Evolutionary conservation across 2,797 vertebrate species (phyloP).

Genomic region (Pogonophryne albipinna): DNA sequence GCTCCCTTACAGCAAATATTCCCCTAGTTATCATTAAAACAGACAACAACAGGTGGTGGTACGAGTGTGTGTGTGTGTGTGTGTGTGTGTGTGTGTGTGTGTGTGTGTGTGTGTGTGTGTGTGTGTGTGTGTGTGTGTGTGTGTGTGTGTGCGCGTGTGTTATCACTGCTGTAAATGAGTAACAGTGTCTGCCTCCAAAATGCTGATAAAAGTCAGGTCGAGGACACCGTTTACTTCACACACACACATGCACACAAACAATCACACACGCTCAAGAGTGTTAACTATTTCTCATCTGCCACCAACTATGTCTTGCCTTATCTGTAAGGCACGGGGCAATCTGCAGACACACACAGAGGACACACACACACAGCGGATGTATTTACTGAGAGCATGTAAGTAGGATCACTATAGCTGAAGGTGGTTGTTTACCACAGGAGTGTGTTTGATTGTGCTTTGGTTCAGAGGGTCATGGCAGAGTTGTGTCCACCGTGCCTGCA

Average conservation of each 20-base stretch:
- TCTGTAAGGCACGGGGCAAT: conserved; percentile 40
- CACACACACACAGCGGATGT: neutral
- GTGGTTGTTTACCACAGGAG: conserved; percentile 1
- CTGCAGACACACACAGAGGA: conserved; percentile 18
- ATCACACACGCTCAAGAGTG: conserved; percentile 33
- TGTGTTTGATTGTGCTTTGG: neutral
- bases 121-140: conserved; percentile 27
- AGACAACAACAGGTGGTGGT: conserved; percentile 45
- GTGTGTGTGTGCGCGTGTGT: conserved; percentile 31
- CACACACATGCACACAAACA: conserved; percentile 16
- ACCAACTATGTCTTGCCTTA: conserved; percentile 42
- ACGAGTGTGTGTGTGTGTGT: conserved; percentile 33
- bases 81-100: conserved; percentile 27
- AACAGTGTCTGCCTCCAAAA: conserved; percentile 76
- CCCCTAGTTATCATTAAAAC: conserved; percentile 66
- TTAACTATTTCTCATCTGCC: conserved; percentile 57
- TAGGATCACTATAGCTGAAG: neutral
- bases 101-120: conserved; percentile 28
- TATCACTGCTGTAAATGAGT: conserved; percentile 78
- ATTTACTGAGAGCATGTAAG: neutral
- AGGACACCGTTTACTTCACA: conserved; percentile 48
- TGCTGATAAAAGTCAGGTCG: conserved; percentile 72
- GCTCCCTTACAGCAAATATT: conserved; percentile 56
- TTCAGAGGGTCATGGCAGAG: conserved; percentile 27
- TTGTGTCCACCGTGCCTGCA: conserved; percentile 25